Conservation (phyloP, 2,888 invertebrate species). For the Pristionchus fissidentatus region DNA sequence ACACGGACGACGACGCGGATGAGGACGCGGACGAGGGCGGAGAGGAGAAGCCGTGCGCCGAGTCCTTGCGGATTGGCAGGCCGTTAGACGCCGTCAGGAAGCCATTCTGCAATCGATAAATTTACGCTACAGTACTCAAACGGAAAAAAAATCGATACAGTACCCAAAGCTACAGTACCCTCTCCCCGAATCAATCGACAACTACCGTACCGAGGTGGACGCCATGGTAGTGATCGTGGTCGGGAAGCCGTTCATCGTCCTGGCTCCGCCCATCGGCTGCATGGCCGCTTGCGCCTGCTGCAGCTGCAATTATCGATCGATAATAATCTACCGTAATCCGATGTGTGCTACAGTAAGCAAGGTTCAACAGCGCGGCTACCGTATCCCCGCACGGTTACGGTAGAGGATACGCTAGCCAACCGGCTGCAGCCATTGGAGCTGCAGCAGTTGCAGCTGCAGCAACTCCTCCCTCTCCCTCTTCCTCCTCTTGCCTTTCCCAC, state of each 20-base stretch:
- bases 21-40: conserved; percentile 12
- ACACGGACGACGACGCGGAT: neutral
- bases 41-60: conserved; percentile 35
- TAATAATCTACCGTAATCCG: neutral
- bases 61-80: conserved; percentile 27
- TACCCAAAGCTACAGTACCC: neutral
- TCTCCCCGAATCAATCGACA: neutral
- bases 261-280: conserved; percentile 22
- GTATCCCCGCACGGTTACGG: neutral
- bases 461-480: neutral
- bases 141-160: neutral
- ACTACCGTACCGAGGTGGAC: neutral
- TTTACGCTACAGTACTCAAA: neutral
- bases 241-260: conserved; percentile 6
- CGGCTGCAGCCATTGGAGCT: neutral
- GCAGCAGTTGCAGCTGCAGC: too few relatives aligned
- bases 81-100: neutral
- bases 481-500: neutral
- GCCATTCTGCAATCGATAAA: conserved; percentile 3
- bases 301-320: neutral
- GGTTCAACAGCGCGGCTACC: neutral
- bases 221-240: neutral
- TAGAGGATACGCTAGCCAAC: neutral
- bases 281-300: conserved; percentile 14
- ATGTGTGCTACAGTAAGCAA: too few relatives aligned